These are phyloP conservation scores for Diploptera punctata DNA, from an alignment of 2,888 invertebrate genomes.

Conservation along the genomic window DNA sequence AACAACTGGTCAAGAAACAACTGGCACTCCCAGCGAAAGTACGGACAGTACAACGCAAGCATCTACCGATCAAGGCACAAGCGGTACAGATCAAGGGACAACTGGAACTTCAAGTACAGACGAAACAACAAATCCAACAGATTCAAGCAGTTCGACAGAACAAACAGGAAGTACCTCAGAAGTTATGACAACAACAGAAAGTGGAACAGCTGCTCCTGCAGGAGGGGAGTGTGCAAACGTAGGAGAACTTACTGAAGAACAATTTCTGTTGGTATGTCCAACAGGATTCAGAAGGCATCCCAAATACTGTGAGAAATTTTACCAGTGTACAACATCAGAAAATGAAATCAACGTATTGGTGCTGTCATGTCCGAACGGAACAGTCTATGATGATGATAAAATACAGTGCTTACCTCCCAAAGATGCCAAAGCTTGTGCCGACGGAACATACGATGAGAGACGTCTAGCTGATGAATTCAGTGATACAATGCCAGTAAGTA, in stretches of 20 bases:
- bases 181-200: constrained; percentile 42
- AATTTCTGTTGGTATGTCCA: constrained; percentile 77
- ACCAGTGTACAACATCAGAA: constrained; percentile 74
- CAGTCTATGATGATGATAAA: constrained; percentile 75
- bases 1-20: constrained; percentile 43
- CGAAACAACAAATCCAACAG: constrained; percentile 41
- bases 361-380: constrained; percentile 78
- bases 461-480: constrained; percentile 51
- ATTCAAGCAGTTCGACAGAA: constrained; percentile 34
- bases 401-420: constrained; percentile 73
- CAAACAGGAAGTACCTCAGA: constrained; percentile 47
- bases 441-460: constrained; percentile 58
- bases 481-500: constrained; percentile 36
- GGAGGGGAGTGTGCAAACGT: constrained; percentile 38
- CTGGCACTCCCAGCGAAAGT: constrained; percentile 29
- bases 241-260: constrained; percentile 68
- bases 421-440: constrained; percentile 59
- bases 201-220: constrained; percentile 35
- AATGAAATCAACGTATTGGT: constrained; percentile 76
- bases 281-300: constrained; percentile 85
- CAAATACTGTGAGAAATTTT: constrained; percentile 82
- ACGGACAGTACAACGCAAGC: constrained; percentile 29
- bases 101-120: constrained; percentile 42
- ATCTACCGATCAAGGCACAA: constrained; percentile 40
- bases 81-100: constrained; percentile 23